Percentiles rank a stretch among this genome's conserved stretches.
Evolutionary conservation across 2,888 invertebrate genomes (phyloP).

Genomic region (Drosophila bunnanda): DNA sequence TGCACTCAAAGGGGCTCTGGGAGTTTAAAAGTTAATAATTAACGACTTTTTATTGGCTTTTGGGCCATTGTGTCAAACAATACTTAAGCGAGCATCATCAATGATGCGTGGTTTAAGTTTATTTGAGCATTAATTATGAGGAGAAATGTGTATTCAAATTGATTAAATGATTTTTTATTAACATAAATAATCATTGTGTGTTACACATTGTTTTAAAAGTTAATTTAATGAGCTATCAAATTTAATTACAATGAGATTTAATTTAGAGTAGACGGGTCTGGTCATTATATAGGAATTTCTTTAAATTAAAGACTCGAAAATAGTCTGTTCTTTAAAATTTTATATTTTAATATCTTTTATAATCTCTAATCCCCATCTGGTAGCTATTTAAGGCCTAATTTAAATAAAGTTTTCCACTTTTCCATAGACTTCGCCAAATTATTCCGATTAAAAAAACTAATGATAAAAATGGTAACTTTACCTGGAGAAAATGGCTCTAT

Average conservation of each 20-base stretch:
- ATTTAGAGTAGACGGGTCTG: not conserved
- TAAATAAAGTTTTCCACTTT: too few relatives aligned
- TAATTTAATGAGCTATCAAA: not conserved
- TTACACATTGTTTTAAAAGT: not conserved
- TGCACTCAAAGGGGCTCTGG: not conserved
- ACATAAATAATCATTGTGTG: not conserved
- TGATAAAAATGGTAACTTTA: too few relatives aligned
- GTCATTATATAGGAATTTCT: not conserved
- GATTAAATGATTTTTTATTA: not conserved
- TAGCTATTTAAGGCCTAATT: too few relatives aligned
- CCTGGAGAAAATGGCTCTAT: too few relatives aligned
- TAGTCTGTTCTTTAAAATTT: not conserved
- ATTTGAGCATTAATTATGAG: slow-evolving; percentile 3
- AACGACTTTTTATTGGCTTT: slow-evolving; percentile 21
- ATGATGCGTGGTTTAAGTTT: slow-evolving; percentile 13
- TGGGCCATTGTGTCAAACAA: slow-evolving; percentile 28
- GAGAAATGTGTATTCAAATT: not conserved
- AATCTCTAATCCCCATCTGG: not conserved
- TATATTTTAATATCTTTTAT: not conserved
- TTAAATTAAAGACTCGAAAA: not conserved
- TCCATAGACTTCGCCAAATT: too few relatives aligned
- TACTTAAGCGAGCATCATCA: slow-evolving; percentile 16
- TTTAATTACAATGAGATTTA: not conserved
- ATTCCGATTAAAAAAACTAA: too few relatives aligned
- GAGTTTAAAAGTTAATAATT: slow-evolving; percentile 25